Evolutionary conservation across 1,140 invertebrate genomes (phyloP), one percentile per base, ranked within the genome.

Genomic region (Leptestheria dahalacensis): DNA sequence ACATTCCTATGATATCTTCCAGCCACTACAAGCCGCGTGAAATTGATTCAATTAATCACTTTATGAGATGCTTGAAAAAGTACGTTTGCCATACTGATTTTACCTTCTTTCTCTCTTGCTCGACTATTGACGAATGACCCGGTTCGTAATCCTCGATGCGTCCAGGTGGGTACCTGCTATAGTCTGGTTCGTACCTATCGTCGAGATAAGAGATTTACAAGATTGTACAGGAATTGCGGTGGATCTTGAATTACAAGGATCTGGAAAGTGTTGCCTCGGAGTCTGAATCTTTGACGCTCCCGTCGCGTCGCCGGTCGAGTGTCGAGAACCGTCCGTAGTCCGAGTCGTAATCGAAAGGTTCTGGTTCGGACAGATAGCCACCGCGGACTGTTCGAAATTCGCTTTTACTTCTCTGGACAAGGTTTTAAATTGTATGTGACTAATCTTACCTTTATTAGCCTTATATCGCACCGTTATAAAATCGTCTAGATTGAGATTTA

Each of bases 141-240:
- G 93, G 92, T 57, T 86, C 81, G 71, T 96, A 97, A 71, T 97
- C 82, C 72, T 94, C 88, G 68, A 96, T 95, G 69, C 84, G 82
- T 50, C 90, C 85, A 3, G 91, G 90, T 67, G 91, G 87, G 72
- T 84, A 85, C 68, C 84, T 61, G 79, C 81, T 63, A 84, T 82
- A 70, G 81, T 87, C 85, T 62, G 6, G 33, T 41, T 41, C 25
- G 52, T 54, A 46, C 41, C 41, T 57, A 54, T n/a, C n/a, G n/a
- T n/a, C n/a, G n/a, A n/a, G n/a, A n/a, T n/a, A n/a, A n/a, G n/a
- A n/a, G n/a, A n/a, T n/a, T n/a, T n/a, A n/a, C n/a, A n/a, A n/a
- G n/a, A n/a, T n/a, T n/a, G n/a, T n/a, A n/a, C n/a, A n/a, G n/a
- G n/a, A n/a, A n/a, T n/a, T n/a, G n/a, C n/a, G n/a, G 15, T 9